Evolutionary conservation across 2,888 invertebrate genomes (phyloP).

Genomic region (Dastarcus helophoroides): DNA sequence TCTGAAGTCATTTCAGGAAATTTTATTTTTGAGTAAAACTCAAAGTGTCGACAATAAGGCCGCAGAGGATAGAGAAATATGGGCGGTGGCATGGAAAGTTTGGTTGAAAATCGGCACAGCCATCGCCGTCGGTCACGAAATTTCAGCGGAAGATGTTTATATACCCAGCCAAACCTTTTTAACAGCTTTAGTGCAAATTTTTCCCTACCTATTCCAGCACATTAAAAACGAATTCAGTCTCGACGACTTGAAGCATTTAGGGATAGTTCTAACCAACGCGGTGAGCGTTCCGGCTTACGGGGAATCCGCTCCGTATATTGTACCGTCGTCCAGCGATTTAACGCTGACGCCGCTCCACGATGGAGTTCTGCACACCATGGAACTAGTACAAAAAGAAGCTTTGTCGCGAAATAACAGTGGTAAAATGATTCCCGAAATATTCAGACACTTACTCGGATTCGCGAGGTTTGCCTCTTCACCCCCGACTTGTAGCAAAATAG

Average conservation of each 20-base stretch:
- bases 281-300: slow-evolving; percentile 71
- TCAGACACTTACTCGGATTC: slow-evolving; percentile 52
- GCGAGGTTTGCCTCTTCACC: slow-evolving; percentile 61
- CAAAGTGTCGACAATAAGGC: slow-evolving; percentile 33
- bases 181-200: slow-evolving; percentile 89
- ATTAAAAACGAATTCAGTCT: slow-evolving; percentile 53
- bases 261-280: slow-evolving; percentile 62
- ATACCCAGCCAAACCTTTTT: slow-evolving; percentile 89
- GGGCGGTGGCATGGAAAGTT: slow-evolving; percentile 74
- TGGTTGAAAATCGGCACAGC: slow-evolving; percentile 83
- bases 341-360: slow-evolving; percentile 75
- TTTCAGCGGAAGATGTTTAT: slow-evolving; percentile 50
- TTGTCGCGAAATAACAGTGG: slow-evolving; percentile 37
- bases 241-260: slow-evolving; percentile 69
- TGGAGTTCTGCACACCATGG: slow-evolving; percentile 74
- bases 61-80: slow-evolving; percentile 48
- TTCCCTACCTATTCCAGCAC: slow-evolving; percentile 88
- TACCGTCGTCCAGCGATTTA: slow-evolving; percentile 62
- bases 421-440: slow-evolving; percentile 56
- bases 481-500: slow-evolving; percentile 44
- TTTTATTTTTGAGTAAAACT: slow-evolving; percentile 57
- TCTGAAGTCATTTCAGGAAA: slow-evolving; percentile 93
- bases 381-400: slow-evolving; percentile 72
- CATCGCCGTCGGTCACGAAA: slow-evolving; percentile 54
- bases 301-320: slow-evolving; percentile 69